Base-by-base conservation (phyloP, 92 coral and sea anemone species). In the Phenganax marumi region DNA sequence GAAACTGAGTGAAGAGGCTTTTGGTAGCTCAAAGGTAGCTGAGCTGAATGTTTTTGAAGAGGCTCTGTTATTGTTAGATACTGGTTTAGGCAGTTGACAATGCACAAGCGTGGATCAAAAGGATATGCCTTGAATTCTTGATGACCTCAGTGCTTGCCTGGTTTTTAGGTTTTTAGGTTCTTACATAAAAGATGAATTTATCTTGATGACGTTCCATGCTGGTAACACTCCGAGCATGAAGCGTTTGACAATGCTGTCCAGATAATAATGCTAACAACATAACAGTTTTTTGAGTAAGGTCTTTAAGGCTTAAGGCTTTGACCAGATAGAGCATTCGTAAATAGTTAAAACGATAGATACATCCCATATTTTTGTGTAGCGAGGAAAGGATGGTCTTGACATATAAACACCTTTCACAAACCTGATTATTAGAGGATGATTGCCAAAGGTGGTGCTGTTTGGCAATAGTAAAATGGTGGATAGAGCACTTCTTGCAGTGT, bases 401-500 rank as follows among this genome's bases (percentile, higher is more conserved):
- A 48, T 55, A 71, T 39, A 71, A 33, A 71, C 77, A 33, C 77
- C 77, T 48, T 48, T 68, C 10, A 71, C 12, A n/a, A n/a, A n/a
- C n/a, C n/a, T n/a, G n/a, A n/a, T n/a, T n/a, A n/a, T n/a, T n/a
- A n/a, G n/a, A n/a, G 86, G 88, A 58, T 87, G 90, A 52, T 56
- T 73, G 10, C 91, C 91, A 79, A 88, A 84, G 49, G 76, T 66
- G 68, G 78, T 8, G 3, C 60, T 78, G 14, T 61, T 66, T 6
- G 57, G 23, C 10, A 84, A 79, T 4, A 79, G 62, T 7, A 84
- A 25, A 14, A 88, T 85, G 22, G 77, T 70, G 1, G 83, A 84
- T 65, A 87, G 53, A 39, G 87, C 87, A 77, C 84, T 75, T 25
- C 81, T 78, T 33, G 84, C 87, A 11, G 85, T 84, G 51, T 78